These are phyloP conservation scores for Macrobrachium rosenbergii DNA, from an alignment of 1,140 invertebrate species.

Conservation along the genomic window DNA sequence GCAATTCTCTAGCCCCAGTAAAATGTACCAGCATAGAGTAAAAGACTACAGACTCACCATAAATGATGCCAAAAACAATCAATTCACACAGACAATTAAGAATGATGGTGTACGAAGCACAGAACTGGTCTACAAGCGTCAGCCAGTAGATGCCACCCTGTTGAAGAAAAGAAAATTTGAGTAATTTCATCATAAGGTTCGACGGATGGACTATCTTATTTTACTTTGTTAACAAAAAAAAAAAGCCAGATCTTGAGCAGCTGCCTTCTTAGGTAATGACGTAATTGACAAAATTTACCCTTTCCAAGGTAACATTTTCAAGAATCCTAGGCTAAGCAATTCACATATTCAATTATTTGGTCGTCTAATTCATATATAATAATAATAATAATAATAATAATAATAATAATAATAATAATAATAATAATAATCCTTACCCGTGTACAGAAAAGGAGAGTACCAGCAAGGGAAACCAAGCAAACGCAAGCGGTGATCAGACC, in stretches of 20 bases:
- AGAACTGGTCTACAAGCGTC: conserved; percentile 46
- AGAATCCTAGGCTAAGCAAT: no score
- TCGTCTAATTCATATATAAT: no score
- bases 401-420: no score
- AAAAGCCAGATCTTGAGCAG: no score
- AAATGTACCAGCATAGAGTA: no score
- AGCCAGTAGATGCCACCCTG: conserved; percentile 58
- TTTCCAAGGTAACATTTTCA: no score
- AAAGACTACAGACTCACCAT: conserved; percentile 13
- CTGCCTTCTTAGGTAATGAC: neutral
- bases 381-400: no score
- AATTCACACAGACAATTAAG: conserved; percentile 43
- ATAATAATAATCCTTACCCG: conserved; percentile 7
- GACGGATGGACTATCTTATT: neutral
- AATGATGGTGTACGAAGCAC: conserved; percentile 38
- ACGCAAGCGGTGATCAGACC: conserved; percentile 24
- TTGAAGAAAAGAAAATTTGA: neutral
- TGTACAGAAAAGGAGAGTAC: conserved; percentile 34
- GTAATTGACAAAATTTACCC: no score
- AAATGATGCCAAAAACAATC: conserved; percentile 31
- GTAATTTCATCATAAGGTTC: neutral
- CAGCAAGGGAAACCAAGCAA: neutral
- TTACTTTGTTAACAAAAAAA: no score
- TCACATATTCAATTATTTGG: no score
- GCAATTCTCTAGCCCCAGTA: no score